Percentiles rank a stretch among this genome's conserved stretches.
Evolutionary conservation across 2,888 invertebrate genomes (phyloP).

Genomic region (Mylabris sibirica): DNA sequence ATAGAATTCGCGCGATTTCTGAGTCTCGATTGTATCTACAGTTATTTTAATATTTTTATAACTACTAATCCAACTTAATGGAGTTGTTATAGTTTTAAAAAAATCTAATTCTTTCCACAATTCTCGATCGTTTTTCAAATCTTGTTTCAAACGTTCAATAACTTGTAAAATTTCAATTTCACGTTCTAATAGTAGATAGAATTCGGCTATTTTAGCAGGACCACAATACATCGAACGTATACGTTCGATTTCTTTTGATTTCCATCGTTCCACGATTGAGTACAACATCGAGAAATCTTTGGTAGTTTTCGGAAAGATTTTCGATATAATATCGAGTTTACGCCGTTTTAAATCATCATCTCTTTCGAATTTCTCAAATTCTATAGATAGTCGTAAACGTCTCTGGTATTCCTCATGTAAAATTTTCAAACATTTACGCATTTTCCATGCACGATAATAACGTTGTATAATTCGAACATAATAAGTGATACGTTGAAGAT

Average conservation of each 20-base stretch:
- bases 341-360: conserved; percentile 65
- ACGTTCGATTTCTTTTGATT: conserved; percentile 68
- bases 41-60: conserved; percentile 71
- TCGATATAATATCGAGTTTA: conserved; percentile 68
- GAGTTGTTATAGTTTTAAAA: conserved; percentile 69
- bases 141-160: conserved; percentile 72
- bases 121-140: conserved; percentile 68
- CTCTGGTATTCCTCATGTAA: conserved; percentile 64
- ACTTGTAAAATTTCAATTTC: conserved; percentile 74
- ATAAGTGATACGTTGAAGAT: conserved; percentile 64
- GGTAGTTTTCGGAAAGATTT: conserved; percentile 74
- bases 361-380: conserved; percentile 60
- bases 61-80: conserved; percentile 65
- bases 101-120: conserved; percentile 69
- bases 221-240: conserved; percentile 72
- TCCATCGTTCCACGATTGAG: conserved; percentile 74
- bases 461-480: conserved; percentile 70
- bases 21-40: conserved; percentile 83
- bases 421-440: conserved; percentile 62
- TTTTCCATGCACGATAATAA: conserved; percentile 68
- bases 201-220: conserved; percentile 74
- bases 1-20: conserved; percentile 78
- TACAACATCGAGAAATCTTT: conserved; percentile 80
- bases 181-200: conserved; percentile 74
- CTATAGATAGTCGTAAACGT: conserved; percentile 64